A percentile compares a stretch with the other conserved stretches of the same genome.
Conservation (phyloP, 2,888 invertebrate genomes). For the Leuctra nigra region DNA sequence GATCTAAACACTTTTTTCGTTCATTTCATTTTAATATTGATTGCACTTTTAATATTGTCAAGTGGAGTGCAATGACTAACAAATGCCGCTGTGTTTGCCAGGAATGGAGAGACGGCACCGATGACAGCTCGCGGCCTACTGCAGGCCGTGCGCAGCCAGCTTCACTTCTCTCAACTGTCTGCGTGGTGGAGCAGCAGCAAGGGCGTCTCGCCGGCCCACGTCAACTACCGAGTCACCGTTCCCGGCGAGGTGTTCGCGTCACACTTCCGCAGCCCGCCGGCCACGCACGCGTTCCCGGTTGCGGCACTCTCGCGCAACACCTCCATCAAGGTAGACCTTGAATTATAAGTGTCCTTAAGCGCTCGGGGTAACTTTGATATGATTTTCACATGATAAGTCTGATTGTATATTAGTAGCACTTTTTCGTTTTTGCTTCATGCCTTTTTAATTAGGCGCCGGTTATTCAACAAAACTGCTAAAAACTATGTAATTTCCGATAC, state of each 20-base stretch:
- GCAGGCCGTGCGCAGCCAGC: conserved; percentile 88
- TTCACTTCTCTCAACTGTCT: conserved; percentile 94
- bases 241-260: conserved; percentile 58
- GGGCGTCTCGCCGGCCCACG: conserved; percentile 41
- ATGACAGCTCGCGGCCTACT: conserved; percentile 63
- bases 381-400: too few species aligned
- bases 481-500: too few species aligned
- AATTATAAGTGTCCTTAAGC: too few species aligned
- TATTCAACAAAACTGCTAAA: too few species aligned
- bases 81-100: not conserved
- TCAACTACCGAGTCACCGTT: conserved; percentile 62
- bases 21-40: not conserved
- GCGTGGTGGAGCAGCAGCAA: conserved; percentile 66
- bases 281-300: conserved; percentile 64
- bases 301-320: conserved; percentile 59
- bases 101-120: conserved; percentile 2
- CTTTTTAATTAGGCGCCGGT: too few species aligned
- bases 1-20: not conserved
- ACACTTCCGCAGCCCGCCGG: conserved; percentile 45
- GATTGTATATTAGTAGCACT: too few species aligned
- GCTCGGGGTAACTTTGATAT: too few species aligned
- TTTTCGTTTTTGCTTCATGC: too few species aligned
- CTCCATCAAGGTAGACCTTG: conserved; percentile 54
- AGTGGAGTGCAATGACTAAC: not conserved
- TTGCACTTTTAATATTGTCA: not conserved